Base-by-base conservation (phyloP, 2,797 vertebrate genomes). In the Eulemur coronatus region DNA sequence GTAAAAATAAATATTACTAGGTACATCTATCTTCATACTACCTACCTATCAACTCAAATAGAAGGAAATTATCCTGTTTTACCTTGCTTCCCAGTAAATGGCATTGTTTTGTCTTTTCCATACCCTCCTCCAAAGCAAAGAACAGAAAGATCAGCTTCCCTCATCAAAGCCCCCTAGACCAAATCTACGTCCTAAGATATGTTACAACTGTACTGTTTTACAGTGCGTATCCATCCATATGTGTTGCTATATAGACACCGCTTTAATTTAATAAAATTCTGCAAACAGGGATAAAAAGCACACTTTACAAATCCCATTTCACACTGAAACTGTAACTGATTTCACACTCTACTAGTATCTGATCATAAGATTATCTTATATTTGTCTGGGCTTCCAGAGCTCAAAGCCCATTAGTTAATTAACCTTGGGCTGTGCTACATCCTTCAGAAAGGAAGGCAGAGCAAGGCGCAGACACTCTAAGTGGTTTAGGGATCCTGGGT, bases 1-100 rank as follows among this genome's bases (percentile, higher is more conserved):
- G 18, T 33, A 79, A 90, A 96, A 96, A 72, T 75, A 72, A 94
- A 46, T 7, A 67, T 55, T 24, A 59, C 15, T 48, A 35, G 20
- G 26, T 14, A 35, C 12, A 0, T 59, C 72, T 50, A 5, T 28
- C 79, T 57, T 67, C 20, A 52, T 0, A 38, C 26, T 33, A 43
- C 52, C 30, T 38, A 38, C 69, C 63, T 43, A 24, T 43, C 35
- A 43, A 33, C 17, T 52, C 30, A 65, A 59, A 41, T 6, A 52
- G 33, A 88, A 81, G 82, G 22, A 67, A 73, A 78, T 57, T 10
- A 59, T 48, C 50, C 57, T 59, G 33, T 41, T 46, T 85, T 20
- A 59, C 26, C 48, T 55, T 5, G 61, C 17, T 79, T n/a, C 41
- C 46, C 80, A 28, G 59, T 43, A 67, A 82, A 86, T 24, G 15